Base-by-base conservation (phyloP, 2,113 vertebrate genomes). In the Caloenas nicobarica region DNA sequence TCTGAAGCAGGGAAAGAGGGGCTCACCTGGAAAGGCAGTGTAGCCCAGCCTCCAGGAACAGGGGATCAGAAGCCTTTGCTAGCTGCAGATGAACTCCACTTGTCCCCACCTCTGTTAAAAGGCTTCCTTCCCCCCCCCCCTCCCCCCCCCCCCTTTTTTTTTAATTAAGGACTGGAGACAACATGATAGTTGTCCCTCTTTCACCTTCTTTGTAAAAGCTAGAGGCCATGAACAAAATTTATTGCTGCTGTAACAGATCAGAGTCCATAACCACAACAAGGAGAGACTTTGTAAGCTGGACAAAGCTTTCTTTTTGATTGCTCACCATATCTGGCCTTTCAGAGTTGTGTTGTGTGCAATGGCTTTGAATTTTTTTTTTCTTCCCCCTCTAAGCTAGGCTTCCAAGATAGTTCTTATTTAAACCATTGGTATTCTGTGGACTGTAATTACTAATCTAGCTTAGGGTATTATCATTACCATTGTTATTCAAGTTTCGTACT, bases 211-310 rank as follows among this genome's bases (percentile, higher is more conserved):
- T 77, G 46, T 86, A n/a, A 89, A 91, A 95, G 57, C 77, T 89
- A 25, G 78, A 91, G 70, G 66, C 73, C 56, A 50, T 85, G 69
- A 91, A 92, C 34, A 91, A 84, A 92, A 94, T 94, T 79, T 82
- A 92, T 92, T 91, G 73, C 53, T 94, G 83, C 76, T 95, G 56
- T 88, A 93, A 84, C 86, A 84, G 76, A 88, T 91, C 80, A 92
- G 88, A 92, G 68, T 84, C 69, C 60, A 64, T 74, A 95, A 78
- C 60, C 80, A 88, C 51, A 91, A 81, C 73, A 95, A 91, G 73
- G 81, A 94, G 60, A 81, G 48, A 87, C 81, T 91, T 78, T 94
- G 61, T 95, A 91, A 89, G 89, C 57, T 0, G 3, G 51, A 74
- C 89, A 95, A 86, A 74, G 65, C 65, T 89, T 90, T 77, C 81